phyloP scores from a whole-genome alignment of 2,888 invertebrate species.

The Caradrina clavipalpis region DNA sequence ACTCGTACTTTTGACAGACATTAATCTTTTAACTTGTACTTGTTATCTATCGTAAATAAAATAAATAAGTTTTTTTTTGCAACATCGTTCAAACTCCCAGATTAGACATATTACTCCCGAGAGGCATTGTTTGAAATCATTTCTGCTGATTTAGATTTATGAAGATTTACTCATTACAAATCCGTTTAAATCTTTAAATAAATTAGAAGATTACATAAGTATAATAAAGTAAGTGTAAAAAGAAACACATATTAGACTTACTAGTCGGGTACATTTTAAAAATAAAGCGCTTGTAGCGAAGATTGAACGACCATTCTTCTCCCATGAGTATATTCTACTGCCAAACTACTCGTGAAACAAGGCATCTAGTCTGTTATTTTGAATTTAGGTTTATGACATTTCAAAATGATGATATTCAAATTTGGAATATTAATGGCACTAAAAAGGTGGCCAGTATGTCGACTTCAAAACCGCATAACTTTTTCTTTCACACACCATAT shows the following conservation, averaged over 20 bases:
- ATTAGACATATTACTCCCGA: conserved; percentile 12
- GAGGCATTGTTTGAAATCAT: not conserved
- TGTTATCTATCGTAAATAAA: no score
- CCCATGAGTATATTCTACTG: no score
- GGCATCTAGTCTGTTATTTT: no score
- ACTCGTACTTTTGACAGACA: not conserved
- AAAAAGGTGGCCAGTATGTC: not conserved
- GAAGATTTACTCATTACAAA: not conserved
- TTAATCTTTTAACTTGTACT: not conserved
- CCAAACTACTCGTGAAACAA: no score
- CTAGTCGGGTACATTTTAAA: not conserved
- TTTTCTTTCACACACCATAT: not conserved
- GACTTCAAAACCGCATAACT: not conserved
- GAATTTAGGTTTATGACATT: not conserved
- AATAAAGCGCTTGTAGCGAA: no score
- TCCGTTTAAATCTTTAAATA: no score
- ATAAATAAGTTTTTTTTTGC: no score
- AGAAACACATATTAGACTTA: not conserved
- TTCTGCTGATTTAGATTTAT: not conserved
- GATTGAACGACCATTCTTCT: no score
- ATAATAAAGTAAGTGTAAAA: not conserved
- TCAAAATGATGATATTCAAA: not conserved
- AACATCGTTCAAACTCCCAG: not conserved
- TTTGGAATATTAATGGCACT: no score
- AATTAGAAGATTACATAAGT: not conserved